Base-by-base conservation (phyloP, 2,888 invertebrate genomes). In the Macropis europaea region DNA sequence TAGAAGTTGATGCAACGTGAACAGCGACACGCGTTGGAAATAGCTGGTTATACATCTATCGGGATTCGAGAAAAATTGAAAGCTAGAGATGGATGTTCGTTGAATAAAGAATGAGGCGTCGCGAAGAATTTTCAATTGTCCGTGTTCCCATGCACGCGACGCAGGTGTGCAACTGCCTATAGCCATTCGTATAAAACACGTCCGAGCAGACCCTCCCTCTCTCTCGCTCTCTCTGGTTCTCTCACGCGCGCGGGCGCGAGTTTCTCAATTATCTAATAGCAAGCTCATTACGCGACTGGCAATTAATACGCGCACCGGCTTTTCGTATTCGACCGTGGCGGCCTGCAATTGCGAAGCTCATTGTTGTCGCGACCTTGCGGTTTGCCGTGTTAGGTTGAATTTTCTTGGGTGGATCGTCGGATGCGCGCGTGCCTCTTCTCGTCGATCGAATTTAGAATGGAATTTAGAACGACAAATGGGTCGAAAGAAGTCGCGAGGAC, bases 191-290 rank as follows among this genome's bases (percentile, higher is more conserved):
- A 48, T 30, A 28, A 67, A 69, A 30, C 34, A n/a, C n/a, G n/a
- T n/a, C n/a, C n/a, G n/a, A n/a, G n/a, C n/a, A n/a, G n/a, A n/a
- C n/a, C n/a, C n/a, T n/a, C n/a, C n/a, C n/a, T n/a, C n/a, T n/a
- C n/a, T n/a, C n/a, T n/a, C n/a, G n/a, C n/a, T n/a, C n/a, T n/a
- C n/a, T n/a, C n/a, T n/a, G n/a, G n/a, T n/a, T n/a, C n/a, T n/a
- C n/a, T n/a, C n/a, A n/a, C n/a, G n/a, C n/a, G n/a, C n/a, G n/a
- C n/a, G n/a, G n/a, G n/a, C n/a, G 47, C 60, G 26, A 63, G 38
- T 67, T 57, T 15, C 22, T 71, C 43, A 73, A 71, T 78, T 78
- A 69, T 50, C 66, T 63, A 73, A 81, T 60, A 45, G 52, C 60
- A 13, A 40, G 19, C 40, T 50, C 24, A 40, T 68, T 73, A 75